These are phyloP conservation scores for Drosophila asahinai DNA, from an alignment of 1,140 invertebrate species.

Conservation along the genomic window DNA sequence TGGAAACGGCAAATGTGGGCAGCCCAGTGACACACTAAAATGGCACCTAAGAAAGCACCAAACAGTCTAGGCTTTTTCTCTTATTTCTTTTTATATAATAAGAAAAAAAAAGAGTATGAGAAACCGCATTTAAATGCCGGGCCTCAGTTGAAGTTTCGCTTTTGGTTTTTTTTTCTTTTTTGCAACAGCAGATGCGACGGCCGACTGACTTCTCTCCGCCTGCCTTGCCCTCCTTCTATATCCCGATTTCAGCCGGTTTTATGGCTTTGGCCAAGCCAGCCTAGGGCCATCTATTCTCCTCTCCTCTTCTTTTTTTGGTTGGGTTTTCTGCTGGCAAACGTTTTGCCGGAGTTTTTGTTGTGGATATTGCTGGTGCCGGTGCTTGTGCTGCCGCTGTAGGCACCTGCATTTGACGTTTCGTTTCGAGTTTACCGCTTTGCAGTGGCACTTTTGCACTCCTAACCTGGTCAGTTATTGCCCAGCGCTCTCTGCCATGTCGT, in stretches of 20 bases:
- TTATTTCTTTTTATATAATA: slow-evolving; percentile 5
- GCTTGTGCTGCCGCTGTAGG: slow-evolving; percentile 31
- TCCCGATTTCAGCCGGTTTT: slow-evolving; percentile 61
- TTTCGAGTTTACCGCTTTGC: slow-evolving; percentile 62
- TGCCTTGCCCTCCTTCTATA: neutral
- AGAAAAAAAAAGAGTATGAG: slow-evolving; percentile 25
- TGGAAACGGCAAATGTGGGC: slow-evolving; percentile 71
- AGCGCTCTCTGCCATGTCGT: slow-evolving; percentile 6
- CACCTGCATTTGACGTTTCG: slow-evolving; percentile 73
- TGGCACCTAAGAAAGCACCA: slow-evolving; percentile 52
- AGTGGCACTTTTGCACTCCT: slow-evolving; percentile 48
- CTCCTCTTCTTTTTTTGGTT: slow-evolving; percentile 8
- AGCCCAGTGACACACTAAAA: slow-evolving; percentile 78
- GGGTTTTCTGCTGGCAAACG: slow-evolving; percentile 54
- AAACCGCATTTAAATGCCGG: slow-evolving; percentile 75
- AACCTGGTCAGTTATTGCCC: slow-evolving; percentile 58
- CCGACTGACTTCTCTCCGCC: slow-evolving; percentile 1
- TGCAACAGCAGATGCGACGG: slow-evolving; percentile 58
- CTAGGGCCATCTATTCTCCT: slow-evolving; percentile 65
- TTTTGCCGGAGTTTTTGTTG: slow-evolving; percentile 45
- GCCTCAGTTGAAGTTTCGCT: slow-evolving; percentile 36
- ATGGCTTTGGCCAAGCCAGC: slow-evolving; percentile 63
- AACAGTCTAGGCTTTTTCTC: slow-evolving; percentile 9
- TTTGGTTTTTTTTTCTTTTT: slow-evolving; percentile 39
- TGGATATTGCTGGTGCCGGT: slow-evolving; percentile 32